phyloP scores from a whole-genome alignment of 2,113 vertebrate species.

The Oryzias celebensis region DNA sequence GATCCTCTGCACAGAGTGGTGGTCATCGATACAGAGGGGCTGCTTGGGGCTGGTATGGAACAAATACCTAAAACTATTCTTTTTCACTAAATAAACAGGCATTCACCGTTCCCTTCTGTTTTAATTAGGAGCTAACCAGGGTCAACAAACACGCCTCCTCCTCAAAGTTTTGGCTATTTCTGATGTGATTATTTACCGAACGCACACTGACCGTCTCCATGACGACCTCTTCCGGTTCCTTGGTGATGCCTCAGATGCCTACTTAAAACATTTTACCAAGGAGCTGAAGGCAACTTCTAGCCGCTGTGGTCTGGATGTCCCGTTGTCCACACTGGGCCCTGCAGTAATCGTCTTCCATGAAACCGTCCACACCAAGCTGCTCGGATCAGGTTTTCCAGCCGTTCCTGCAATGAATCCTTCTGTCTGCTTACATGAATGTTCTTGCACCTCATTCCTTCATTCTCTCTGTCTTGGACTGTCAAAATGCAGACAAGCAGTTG shows the following conservation, averaged over 20 bases:
- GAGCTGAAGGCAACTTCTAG: slow-evolving; percentile 96
- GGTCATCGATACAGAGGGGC: slow-evolving; percentile 94
- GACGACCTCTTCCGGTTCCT: slow-evolving; percentile 99
- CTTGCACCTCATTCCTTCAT: background rate
- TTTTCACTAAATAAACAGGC: too few relatives aligned
- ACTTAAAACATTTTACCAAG: slow-evolving; percentile 95
- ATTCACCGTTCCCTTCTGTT: background rate
- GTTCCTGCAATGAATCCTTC: background rate
- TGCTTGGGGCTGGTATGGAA: slow-evolving; percentile 84
- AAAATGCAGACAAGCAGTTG: slow-evolving; percentile 81
- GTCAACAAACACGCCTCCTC: slow-evolving; percentile 93
- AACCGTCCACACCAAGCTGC: slow-evolving; percentile 94
- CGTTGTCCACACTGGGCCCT: slow-evolving; percentile 93
- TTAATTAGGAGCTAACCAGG: slow-evolving; percentile 85
- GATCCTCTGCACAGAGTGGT: slow-evolving; percentile 91
- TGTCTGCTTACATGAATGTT: background rate
- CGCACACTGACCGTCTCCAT: slow-evolving; percentile 94
- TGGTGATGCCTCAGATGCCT: slow-evolving; percentile 95
- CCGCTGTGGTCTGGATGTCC: slow-evolving; percentile 95
- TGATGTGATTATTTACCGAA: slow-evolving; percentile 96
- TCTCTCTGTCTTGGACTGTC: background rate
- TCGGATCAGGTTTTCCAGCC: slow-evolving; percentile 85
- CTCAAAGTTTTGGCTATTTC: slow-evolving; percentile 96
- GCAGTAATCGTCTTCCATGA: slow-evolving; percentile 98
- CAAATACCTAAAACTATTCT: background rate